Base-by-base conservation (phyloP, 2,113 vertebrate species). In the Xiphophorus maculatus region DNA sequence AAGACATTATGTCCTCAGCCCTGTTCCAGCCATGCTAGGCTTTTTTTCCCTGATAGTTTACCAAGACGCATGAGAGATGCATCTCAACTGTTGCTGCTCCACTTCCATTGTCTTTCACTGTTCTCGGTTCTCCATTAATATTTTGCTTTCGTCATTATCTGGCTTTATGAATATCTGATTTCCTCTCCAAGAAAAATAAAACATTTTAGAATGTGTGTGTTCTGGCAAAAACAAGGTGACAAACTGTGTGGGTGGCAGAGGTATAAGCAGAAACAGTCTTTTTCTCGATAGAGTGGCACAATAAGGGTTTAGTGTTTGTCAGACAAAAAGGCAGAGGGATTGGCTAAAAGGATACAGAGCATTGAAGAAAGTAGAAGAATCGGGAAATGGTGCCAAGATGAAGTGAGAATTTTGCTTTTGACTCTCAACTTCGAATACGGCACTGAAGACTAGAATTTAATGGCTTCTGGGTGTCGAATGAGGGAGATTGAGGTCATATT, bases 341-440 rank as follows among this genome's bases (percentile, higher is more conserved):
- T 32, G 37, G 28, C 19, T 60, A 61, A 76, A 17, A 32, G 29
- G 64, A 70, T 62, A 70, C 62, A 71, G 60, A 64, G 33, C 33
- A 51, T n/a, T n/a, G 65, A 74, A 76, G 67, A 74, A 81, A 84
- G 63, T 54, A 60, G 9, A 63, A 40, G 60, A 69, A 77, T 87
- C 32, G 71, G 32, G 30, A 10, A 78, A 65, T 80, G 10, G 32
- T 69, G 58, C 58, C 29, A 44, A 71, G 33, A 79, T 48, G 17
- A 74, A 82, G 65, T 66, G 15, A 54, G 73, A 66, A 79, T 80
- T 83, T 75, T 80, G 30, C 28, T 66, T 79, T 75, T 79, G 51
- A 82, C 51, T 82, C 61, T 73, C 33, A 66, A 79, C 44, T 81
- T 91, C 37, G 76, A 85, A 80, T 64, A 72, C 66, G 73, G 32